Percentiles rank a stretch among this genome's conserved stretches.
Conservation (phyloP, 2,888 invertebrate species). For the Erynnis tages region DNA sequence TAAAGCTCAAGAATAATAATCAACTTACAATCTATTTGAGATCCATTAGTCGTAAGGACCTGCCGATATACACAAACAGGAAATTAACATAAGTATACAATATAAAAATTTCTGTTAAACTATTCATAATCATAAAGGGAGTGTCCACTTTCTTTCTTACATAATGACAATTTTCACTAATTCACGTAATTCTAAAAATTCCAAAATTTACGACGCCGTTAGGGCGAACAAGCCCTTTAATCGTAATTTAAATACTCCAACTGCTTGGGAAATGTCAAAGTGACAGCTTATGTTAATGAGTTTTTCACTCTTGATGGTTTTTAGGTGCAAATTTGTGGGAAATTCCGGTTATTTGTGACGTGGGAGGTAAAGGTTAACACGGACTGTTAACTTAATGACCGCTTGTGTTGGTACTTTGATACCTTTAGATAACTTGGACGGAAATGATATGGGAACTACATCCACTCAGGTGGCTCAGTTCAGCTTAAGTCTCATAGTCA, state of each 20-base stretch:
- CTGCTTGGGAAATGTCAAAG: neutral
- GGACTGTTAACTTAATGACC: neutral
- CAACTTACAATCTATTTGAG: no score
- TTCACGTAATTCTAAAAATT: conserved; percentile 7
- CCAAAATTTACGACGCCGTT: conserved; percentile 8
- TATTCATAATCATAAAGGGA: no score
- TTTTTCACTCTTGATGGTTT: conserved; percentile 11
- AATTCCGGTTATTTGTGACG: neutral
- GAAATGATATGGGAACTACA: no score
- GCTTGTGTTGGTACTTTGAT: no score
- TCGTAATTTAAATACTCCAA: conserved; percentile 11
- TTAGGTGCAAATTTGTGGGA: conserved; percentile 10
- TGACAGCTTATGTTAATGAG: neutral
- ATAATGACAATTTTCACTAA: conserved; percentile 21
- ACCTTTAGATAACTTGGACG: no score
- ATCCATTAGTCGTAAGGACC: no score
- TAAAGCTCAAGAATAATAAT: no score
- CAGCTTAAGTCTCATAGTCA: no score
- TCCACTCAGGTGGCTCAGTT: no score
- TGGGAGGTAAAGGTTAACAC: neutral
- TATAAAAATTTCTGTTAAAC: no score
- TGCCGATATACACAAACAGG: no score
- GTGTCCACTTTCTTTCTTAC: conserved; percentile 6
- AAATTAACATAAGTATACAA: no score
- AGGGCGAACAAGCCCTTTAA: neutral